Base-by-base conservation (phyloP, 2,797 vertebrate genomes). In the Anabas testudineus region DNA sequence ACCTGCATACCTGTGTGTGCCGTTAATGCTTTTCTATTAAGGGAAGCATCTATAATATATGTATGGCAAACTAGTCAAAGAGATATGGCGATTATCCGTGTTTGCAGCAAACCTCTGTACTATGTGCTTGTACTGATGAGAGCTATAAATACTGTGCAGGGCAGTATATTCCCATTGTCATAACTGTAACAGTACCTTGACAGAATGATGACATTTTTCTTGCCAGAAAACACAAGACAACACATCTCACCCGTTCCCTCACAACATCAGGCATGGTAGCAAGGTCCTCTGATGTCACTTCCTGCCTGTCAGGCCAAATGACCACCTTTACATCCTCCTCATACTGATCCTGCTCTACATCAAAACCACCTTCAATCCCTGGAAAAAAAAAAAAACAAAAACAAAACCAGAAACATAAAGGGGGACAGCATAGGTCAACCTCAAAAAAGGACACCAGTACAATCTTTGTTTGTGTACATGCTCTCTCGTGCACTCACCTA, bases 361-460 rank as follows among this genome's bases (percentile, higher is more conserved):
- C 97, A 87, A 99, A 99, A 42, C 98, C 98, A 10, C 98, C 98
- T 92, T 98, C 98, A 26, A 99, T 94, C 39, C 98, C 98, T 95
- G 59, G 15, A 80, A 12, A 75, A 8, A 67, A 7, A n/a, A n/a
- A n/a, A n/a, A n/a, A n/a, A n/a, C n/a, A n/a, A n/a, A n/a, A n/a
- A n/a, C n/a, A n/a, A n/a, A n/a, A n/a, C n/a, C 2, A 58, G 10
- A 72, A 71, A 75, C 3, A 61, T 15, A 4, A 64, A 0, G n/a
- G 26, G 21, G 41, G 5, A 2, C 1, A 28, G 12, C 37, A 39
- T 3, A 10, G 5, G 5, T 56, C 10, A 45, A 30, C 43, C n/a
- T 62, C 7, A 45, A 37, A 63, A 32, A 12, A 26, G 0, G 1
- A 54, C 15, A 10, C 5, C 22, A 43, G 2, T 21, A 22, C 34